Conservation (phyloP, 2,113 vertebrate species). For the Symphodus melops region DNA sequence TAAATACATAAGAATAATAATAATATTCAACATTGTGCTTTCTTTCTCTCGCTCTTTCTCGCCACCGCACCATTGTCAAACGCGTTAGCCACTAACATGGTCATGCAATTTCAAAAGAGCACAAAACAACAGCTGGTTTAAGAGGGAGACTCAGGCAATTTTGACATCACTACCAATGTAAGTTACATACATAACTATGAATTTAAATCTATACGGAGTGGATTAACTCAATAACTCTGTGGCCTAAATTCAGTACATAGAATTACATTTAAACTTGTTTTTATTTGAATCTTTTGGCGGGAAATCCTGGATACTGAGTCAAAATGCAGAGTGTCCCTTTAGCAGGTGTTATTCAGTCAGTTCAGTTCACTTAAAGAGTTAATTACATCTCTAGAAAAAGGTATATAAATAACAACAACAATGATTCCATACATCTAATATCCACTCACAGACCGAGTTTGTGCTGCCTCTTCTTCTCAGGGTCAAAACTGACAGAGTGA, state of each 20-base stretch:
- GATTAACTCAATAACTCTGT: background rate
- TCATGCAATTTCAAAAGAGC: constrained; percentile 75
- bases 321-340: constrained; percentile 63
- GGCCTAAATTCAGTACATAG: constrained; percentile 1
- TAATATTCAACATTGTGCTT: constrained; percentile 79
- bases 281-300: background rate
- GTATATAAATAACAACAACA: constrained; percentile 79
- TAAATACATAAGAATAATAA: constrained; percentile 81
- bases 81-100: constrained; percentile 63
- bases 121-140: constrained; percentile 60
- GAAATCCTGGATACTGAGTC: constrained; percentile 32
- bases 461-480: constrained; percentile 29
- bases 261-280: constrained; percentile 1
- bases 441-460: constrained; percentile 55
- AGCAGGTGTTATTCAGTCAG: constrained; percentile 44
- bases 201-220: background rate
- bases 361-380: constrained; percentile 61
- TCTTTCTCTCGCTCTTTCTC: constrained; percentile 61
- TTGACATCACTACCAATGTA: constrained; percentile 53
- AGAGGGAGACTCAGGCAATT: constrained; percentile 52
- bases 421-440: constrained; percentile 71
- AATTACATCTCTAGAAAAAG: constrained; percentile 75
- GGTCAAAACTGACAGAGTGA: background rate
- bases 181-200: background rate
- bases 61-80: constrained; percentile 63